Base-by-base conservation (phyloP, 2,113 vertebrate species). In the Catagonus wagneri region DNA sequence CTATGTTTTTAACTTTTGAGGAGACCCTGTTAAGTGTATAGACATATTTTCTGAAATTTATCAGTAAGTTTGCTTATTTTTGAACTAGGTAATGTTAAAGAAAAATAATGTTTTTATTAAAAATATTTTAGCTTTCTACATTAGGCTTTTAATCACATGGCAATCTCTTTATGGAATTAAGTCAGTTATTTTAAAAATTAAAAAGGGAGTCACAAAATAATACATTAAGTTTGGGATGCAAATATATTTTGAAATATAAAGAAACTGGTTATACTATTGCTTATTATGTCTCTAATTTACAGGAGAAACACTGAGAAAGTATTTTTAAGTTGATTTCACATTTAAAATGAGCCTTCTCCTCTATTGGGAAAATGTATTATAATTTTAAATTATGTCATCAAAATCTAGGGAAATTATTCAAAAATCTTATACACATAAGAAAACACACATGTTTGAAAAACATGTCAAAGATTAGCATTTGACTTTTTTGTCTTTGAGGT, bases 381-480 rank as follows among this genome's bases (percentile, higher is more conserved):
- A 93, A 78, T 90, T 94, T 96, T 69, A 97, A 97, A 81, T 88
- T 83, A 68, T 91, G 44, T 65, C 65, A 87, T 78, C 63, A 93
- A 97, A 93, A 93, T 85, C 12, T 39, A 85, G 4, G 7, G 50
- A 63, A 84, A 16, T 13, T 74, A 66, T 72, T 8, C 50, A 84
- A 89, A 93, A 96, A 88, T 90, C 65, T 90, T 75, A 92, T 71
- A 93, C 88, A 90, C 25, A 85, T 39, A 79, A 94, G 65, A 97
- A 84, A 90, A 32, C 68, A 91, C 4, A 97, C 61, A 84, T 65
- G 60, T 90, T 94, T 96, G 86, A 90, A 97, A 97, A 94, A 85
- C 76, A 84, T 96, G 71, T 87, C 81, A 92, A 79, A 89, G 22
- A 90, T 79, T 90, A 14, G 83, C 91, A 76, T 94, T 97, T 90